Conservation (phyloP, 2,113 vertebrate genomes). For the Brienomyrus brachyistius region DNA sequence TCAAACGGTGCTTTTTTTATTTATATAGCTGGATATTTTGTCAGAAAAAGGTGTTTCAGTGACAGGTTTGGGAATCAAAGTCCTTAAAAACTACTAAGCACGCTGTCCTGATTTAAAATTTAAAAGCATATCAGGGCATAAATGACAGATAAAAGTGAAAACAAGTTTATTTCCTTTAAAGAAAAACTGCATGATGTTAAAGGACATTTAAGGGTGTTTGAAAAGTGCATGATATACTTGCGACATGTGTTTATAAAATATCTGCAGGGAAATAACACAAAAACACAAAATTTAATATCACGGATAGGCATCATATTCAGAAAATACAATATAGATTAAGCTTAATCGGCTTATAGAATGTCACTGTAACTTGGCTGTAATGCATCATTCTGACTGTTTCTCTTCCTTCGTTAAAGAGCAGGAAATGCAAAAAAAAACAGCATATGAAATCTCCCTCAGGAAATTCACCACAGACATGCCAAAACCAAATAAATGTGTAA, state of each 20-base stretch:
- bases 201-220: background rate
- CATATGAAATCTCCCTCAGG: background rate
- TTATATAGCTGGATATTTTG: background rate
- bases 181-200: background rate
- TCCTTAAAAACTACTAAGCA: background rate
- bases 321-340: conserved; percentile 20
- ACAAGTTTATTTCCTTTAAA: background rate
- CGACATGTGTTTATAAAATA: background rate
- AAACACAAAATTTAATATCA: conserved; percentile 15
- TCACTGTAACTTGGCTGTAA: conserved; percentile 8
- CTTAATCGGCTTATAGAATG: conserved; percentile 14
- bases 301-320: conserved; percentile 18
- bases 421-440: background rate
- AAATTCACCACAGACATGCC: background rate
- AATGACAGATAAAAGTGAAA: background rate
- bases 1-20: background rate
- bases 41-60: background rate
- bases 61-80: background rate
- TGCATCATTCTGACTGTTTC: background rate
- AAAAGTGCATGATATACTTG: background rate
- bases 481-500: background rate
- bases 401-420: background rate
- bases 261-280: background rate
- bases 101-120: background rate
- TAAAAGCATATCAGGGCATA: background rate